Percentiles rank a stretch among this genome's conserved stretches.
phyloP scores from a whole-genome alignment of 1,140 invertebrate species.

The Drosophila sechellia region DNA sequence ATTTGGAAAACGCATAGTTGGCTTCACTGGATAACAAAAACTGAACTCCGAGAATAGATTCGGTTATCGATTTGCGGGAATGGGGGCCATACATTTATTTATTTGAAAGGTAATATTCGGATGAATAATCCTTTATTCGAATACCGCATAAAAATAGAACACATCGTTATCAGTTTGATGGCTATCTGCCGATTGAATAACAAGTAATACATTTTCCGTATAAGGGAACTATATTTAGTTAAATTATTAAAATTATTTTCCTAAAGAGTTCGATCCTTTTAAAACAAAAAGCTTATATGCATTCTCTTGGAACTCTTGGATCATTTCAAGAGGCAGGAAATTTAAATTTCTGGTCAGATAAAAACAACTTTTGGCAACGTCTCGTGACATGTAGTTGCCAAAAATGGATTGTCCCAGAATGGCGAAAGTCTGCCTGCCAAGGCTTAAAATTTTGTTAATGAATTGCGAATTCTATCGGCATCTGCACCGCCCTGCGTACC shows the following conservation, averaged over 20 bases:
- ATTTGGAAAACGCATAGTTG: slow-evolving; percentile 32
- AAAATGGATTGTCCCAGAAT: slow-evolving; percentile 1
- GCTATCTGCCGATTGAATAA: slow-evolving; percentile 8
- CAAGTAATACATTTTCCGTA: too few relatives aligned
- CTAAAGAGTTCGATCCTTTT: too few relatives aligned
- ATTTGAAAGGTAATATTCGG: slow-evolving; percentile 29
- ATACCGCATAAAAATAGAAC: slow-evolving; percentile 24
- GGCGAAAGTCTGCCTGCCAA: slow-evolving; percentile 9
- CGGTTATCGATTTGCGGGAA: slow-evolving; percentile 24
- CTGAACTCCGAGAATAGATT: slow-evolving; percentile 25
- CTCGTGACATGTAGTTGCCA: slow-evolving; percentile 12
- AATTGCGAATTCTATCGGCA: slow-evolving; percentile 43
- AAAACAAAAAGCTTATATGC: too few relatives aligned
- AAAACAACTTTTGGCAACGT: slow-evolving; percentile 17
- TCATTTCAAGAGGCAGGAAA: background rate
- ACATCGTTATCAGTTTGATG: background rate
- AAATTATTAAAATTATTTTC: too few relatives aligned
- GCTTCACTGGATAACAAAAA: slow-evolving; percentile 38
- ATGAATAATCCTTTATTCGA: slow-evolving; percentile 25
- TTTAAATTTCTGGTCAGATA: background rate
- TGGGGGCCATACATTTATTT: slow-evolving; percentile 7
- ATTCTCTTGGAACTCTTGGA: too few relatives aligned
- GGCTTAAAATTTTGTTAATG: slow-evolving; percentile 43
- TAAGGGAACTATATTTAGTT: background rate
- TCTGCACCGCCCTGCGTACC: slow-evolving; percentile 7